Evolutionary conservation across 2,797 vertebrate genomes (phyloP), one percentile per base, ranked within the genome.

Genomic region (Cuniculus paca): DNA sequence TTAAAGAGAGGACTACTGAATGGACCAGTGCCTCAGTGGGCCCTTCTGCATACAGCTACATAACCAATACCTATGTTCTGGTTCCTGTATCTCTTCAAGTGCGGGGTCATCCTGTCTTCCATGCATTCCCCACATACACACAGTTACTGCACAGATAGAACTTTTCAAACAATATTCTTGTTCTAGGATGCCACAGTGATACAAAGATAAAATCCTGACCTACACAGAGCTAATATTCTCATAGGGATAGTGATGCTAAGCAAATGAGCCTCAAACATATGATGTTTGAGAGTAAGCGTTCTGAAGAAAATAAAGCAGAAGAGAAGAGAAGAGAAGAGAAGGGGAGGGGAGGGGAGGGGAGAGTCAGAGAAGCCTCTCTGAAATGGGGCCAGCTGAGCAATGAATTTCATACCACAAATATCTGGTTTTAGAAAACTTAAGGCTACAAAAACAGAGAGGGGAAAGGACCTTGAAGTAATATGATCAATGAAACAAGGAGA

Each of bases 11-110:
- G 13, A 12, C 2, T 16, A 16, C 22, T 17, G 31, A 82, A 31
- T 6, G 28, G 20, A 24, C 4, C 9, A 0, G 20, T 56, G 9
- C 39, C 19, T 26, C 16, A 1, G 42, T 0, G 31, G 26, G 11
- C 20, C 52, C 63, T 31, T 42, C 45, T 8, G 6, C 22, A 11
- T 0, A 2, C 0, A 14, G 26, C 28, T 26, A 16, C 1, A 3
- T 20, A 39, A 85, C 26, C 19, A 31, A 52, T 2, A 4, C n/a
- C 52, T 45, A 31, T 0, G 0, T 0, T 1, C 12, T 50, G 34
- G 22, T 11, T 31, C 70, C 58, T 19, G 11, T 0, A 1, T 28
- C 79, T 60, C 42, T 20, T 28, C 16, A 28, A 52, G 26, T n/a
- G n/a, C 79, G 54, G 74, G 39, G 6, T 16, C 1, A 36, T 39